A percentile compares a stretch with the other conserved stretches of the same genome.
Conservation (phyloP, 2,113 vertebrate genomes). For the Megalops atlanticus region DNA sequence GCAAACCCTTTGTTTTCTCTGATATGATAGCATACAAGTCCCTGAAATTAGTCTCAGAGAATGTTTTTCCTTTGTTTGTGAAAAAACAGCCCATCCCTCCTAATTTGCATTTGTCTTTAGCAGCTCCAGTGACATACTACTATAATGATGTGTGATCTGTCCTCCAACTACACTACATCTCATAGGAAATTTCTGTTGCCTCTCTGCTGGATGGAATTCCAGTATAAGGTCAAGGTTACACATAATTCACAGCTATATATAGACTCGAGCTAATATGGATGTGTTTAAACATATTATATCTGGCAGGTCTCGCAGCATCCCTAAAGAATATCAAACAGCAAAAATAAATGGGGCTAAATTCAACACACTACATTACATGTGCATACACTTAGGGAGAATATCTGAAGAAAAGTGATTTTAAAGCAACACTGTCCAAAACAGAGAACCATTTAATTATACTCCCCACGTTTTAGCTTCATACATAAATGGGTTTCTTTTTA, state of each 20-base stretch:
- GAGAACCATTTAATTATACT: background rate
- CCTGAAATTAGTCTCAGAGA: slow-evolving; percentile 69
- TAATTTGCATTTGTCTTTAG: slow-evolving; percentile 44
- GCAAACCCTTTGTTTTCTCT: slow-evolving; percentile 64
- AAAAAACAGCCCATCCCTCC: slow-evolving; percentile 61
- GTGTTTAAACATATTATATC: background rate
- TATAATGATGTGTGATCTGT: slow-evolving; percentile 58
- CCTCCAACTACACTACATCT: slow-evolving; percentile 42
- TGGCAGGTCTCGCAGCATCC: background rate
- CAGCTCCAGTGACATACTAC: slow-evolving; percentile 49
- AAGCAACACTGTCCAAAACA: background rate
- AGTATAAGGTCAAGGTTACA: slow-evolving; percentile 27
- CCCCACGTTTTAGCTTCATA: slow-evolving; percentile 4
- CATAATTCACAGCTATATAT: slow-evolving; percentile 4
- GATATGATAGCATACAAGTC: no score
- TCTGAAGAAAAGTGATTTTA: background rate
- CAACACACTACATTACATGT: background rate
- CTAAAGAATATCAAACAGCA: background rate
- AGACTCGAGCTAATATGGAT: background rate
- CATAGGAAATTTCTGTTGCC: slow-evolving; percentile 38
- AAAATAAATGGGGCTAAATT: background rate
- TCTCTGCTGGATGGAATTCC: slow-evolving; percentile 45
- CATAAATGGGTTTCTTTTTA: slow-evolving; percentile 27
- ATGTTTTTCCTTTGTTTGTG: slow-evolving; percentile 63
- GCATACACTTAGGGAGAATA: background rate